These are phyloP conservation scores for Hypsopygia costalis DNA, from an alignment of 2,888 invertebrate genomes.

Conservation along the genomic window DNA sequence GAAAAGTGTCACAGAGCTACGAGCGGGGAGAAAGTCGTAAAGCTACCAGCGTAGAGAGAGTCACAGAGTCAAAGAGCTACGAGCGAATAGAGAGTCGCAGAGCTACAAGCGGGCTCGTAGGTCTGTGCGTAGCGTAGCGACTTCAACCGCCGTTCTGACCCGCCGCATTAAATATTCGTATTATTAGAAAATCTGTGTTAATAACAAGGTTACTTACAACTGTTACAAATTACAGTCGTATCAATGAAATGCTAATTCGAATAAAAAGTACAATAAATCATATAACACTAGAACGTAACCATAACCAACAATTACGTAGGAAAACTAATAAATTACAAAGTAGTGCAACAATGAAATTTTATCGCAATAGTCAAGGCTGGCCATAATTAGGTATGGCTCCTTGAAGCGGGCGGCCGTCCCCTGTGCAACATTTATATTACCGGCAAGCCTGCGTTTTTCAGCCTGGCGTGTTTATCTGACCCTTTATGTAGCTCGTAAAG, in stretches of 20 bases:
- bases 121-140: too few relatives aligned
- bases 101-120: too few relatives aligned
- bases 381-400: constrained; percentile 37
- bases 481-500: constrained; percentile 34
- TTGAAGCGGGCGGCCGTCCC: constrained; percentile 34
- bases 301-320: neutral
- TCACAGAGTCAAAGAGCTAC: too few relatives aligned
- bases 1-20: too few relatives aligned
- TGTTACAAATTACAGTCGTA: neutral
- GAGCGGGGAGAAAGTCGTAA: too few relatives aligned
- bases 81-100: too few relatives aligned
- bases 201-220: neutral
- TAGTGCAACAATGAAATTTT: constrained; percentile 7
- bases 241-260: neutral
- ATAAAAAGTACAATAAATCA: constrained; percentile 1
- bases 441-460: constrained; percentile 17
- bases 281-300: neutral
- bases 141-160: too few relatives aligned
- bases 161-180: too few relatives aligned
- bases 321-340: constrained; percentile 5
- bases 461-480: constrained; percentile 37
- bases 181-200: too few relatives aligned
- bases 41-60: too few relatives aligned
- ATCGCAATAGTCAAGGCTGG: constrained; percentile 21
- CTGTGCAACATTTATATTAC: constrained; percentile 35